These are phyloP conservation scores for Tupiocoris notatus DNA, from an alignment of 2,888 invertebrate species.

Conservation along the genomic window DNA sequence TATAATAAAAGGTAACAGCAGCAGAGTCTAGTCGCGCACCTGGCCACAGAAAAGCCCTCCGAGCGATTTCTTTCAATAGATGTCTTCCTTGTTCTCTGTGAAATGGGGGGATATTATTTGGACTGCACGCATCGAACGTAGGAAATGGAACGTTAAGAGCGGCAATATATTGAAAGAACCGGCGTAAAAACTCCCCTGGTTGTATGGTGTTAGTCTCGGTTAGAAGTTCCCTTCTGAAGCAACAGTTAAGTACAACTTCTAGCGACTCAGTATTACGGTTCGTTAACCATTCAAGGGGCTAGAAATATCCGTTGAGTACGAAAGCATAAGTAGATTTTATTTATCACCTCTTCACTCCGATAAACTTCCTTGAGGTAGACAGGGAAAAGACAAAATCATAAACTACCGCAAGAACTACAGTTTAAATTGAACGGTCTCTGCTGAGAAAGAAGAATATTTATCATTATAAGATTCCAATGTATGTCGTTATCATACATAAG, in stretches of 20 bases:
- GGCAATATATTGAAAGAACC: not conserved
- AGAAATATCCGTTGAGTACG: not conserved
- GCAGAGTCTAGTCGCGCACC: not conserved
- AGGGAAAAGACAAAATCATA: too few species aligned
- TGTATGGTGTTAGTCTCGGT: not conserved
- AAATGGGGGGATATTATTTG: not conserved
- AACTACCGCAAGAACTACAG: too few species aligned
- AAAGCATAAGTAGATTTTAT: too few species aligned
- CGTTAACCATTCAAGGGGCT: not conserved
- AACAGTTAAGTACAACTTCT: not conserved
- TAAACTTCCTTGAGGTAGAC: too few species aligned
- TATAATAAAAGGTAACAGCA: not conserved
- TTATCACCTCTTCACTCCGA: too few species aligned
- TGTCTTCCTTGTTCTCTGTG: not conserved
- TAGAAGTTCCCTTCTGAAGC: not conserved
- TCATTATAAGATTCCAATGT: too few species aligned
- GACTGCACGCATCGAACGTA: not conserved
- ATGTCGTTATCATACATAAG: too few species aligned
- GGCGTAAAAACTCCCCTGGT: not conserved
- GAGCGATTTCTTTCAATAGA: not conserved
- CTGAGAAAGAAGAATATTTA: too few species aligned
- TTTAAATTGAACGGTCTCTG: too few species aligned
- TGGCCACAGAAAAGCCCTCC: not conserved
- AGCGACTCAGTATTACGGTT: not conserved
- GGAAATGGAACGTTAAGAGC: not conserved